Evolutionary conservation across 2,888 invertebrate genomes (phyloP).

Genomic region (Stenurella melanura): DNA sequence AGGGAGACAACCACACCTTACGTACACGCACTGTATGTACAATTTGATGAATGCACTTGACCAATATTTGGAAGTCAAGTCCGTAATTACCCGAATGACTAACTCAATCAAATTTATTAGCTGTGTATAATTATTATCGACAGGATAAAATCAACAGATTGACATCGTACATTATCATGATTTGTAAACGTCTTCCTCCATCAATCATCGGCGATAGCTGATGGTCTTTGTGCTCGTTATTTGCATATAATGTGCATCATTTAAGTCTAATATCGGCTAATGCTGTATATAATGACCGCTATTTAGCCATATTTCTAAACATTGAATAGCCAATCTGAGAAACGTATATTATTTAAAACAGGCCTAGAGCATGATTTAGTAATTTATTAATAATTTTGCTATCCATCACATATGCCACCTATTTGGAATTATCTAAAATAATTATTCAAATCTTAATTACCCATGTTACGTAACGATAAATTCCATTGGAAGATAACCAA

Average conservation of each 20-base stretch:
- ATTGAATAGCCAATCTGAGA: background rate
- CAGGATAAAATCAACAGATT: background rate
- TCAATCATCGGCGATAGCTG: background rate
- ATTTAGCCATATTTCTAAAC: constrained; percentile 1
- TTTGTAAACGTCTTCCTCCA: background rate
- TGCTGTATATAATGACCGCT: background rate
- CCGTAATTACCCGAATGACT: background rate
- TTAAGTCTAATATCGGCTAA: background rate
- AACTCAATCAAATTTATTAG: background rate
- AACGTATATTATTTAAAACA: background rate
- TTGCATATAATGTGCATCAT: background rate
- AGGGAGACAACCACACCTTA: no score
- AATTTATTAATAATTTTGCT: background rate
- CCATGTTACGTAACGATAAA: background rate
- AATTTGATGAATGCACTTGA: no score
- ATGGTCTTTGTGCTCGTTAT: background rate
- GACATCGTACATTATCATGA: background rate
- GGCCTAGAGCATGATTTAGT: background rate
- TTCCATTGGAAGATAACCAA: background rate
- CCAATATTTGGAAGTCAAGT: no score
- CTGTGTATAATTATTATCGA: background rate
- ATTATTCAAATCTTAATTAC: background rate
- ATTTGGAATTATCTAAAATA: background rate
- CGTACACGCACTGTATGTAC: no score
- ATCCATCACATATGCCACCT: background rate